A percentile compares a stretch with the other conserved stretches of the same genome.
phyloP scores from a whole-genome alignment of 2,888 invertebrate species.

The Drosophila pseudotalamancana region DNA sequence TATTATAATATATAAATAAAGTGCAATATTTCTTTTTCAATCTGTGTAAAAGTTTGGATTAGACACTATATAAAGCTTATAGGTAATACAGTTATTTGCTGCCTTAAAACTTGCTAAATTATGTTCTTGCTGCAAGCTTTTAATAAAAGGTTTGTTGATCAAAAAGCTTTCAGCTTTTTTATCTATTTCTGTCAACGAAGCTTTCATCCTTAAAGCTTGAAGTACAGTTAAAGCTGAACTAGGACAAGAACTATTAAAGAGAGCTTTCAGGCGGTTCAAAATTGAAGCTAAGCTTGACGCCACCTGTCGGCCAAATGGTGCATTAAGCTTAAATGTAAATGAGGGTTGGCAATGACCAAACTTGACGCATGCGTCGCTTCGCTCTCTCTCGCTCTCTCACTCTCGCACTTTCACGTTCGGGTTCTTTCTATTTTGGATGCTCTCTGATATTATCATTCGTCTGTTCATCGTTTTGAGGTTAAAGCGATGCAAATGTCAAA shows the following conservation, averaged over 20 bases:
- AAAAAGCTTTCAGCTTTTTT: not conserved
- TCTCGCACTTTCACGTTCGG: not conserved
- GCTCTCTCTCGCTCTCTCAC: conserved; percentile 1
- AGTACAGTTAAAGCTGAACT: not conserved
- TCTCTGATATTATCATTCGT: conserved; percentile 21
- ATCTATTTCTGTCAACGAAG: not conserved
- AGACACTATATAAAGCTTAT: too few relatives aligned
- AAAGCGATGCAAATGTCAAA: conserved; percentile 48
- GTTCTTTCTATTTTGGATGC: not conserved
- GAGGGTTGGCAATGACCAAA: conserved; percentile 35
- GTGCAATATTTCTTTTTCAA: too few relatives aligned
- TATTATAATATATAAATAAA: too few relatives aligned
- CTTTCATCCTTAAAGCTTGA: not conserved
- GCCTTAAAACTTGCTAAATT: too few relatives aligned
- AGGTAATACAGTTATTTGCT: too few relatives aligned
- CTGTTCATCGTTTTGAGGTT: conserved; percentile 38
- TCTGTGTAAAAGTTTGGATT: too few relatives aligned
- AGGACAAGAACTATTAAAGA: not conserved
- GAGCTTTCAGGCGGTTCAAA: not conserved
- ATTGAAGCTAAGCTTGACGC: conserved; percentile 2
- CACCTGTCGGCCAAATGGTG: conserved; percentile 7
- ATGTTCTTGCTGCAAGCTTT: too few relatives aligned
- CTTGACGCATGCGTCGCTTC: conserved; percentile 19
- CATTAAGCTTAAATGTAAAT: not conserved
- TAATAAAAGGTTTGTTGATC: too few relatives aligned